Conservation (phyloP, 2,113 vertebrate genomes). For the Otus sunia region DNA sequence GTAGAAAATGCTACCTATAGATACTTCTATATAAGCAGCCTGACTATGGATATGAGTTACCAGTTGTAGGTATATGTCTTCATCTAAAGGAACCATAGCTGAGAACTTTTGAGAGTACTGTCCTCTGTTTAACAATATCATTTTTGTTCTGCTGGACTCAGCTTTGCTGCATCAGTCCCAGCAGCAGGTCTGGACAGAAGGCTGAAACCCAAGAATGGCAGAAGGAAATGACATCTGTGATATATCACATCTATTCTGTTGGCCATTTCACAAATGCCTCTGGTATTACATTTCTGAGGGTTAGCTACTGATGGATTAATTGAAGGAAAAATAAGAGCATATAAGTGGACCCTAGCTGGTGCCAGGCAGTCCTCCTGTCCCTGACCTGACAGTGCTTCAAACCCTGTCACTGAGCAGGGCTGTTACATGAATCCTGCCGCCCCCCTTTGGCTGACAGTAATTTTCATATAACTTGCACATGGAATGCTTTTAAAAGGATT, state of each 20-base stretch:
- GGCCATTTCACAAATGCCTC: not conserved
- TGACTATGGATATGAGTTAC: not conserved
- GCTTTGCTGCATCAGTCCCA: not conserved
- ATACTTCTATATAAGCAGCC: not conserved
- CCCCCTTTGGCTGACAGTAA: slow-evolving; percentile 14
- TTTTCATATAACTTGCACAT: not conserved
- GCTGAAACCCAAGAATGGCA: not conserved
- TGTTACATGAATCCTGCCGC: not conserved
- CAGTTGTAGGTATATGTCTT: rapidly evolving
- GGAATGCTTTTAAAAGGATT: slow-evolving; percentile 51
- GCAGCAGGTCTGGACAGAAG: not conserved
- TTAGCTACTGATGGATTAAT: not conserved
- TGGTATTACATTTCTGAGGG: slow-evolving; percentile 11
- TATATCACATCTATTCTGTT: not conserved
- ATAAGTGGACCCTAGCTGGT: not conserved
- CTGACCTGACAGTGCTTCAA: not conserved
- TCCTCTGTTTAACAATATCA: not conserved
- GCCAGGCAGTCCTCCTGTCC: not conserved
- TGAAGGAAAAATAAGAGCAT: slow-evolving; percentile 18
- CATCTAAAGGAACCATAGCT: not conserved
- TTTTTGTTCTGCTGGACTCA: not conserved
- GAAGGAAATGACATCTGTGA: not conserved
- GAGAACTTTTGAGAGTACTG: not conserved
- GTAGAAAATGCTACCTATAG: not conserved
- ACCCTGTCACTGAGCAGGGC: not conserved